Base-by-base conservation (phyloP, 53 echinoderm and acorn worm genomes). In the Paracentrotus lividus region DNA sequence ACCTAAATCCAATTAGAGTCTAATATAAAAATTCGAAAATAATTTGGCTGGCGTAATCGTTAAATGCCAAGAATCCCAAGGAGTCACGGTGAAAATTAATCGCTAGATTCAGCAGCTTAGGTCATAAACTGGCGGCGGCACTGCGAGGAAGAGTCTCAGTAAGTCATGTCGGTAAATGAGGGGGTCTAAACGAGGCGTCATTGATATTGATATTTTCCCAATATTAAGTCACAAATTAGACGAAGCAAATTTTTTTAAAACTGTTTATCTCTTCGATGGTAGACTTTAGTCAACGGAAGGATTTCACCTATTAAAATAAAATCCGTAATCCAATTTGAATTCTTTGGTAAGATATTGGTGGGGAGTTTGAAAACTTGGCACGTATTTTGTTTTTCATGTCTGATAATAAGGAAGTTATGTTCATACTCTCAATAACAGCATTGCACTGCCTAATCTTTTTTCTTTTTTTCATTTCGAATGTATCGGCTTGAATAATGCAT, bases 111-210 rank as follows among this genome's bases (percentile, higher is more conserved):
- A 3, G 9, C 26, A 31, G 32, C 32, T 86, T 32, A 52, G 21
- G 15, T 57, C 55, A 86, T 57, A 86, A 86, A 86, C 21, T 86
- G 86, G 53, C 86, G 86, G 53, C 86, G 86, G 86, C 86, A 56
- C 86, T 16, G 34, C 36, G 55, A 86, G 36, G 23, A 54, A 27
- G 34, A 34, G 9, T 56, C n/a, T 76, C 54, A 86, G 33, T 32
- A 32, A 6, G 20, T 27, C 2, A n/a, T 86, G 5, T 8, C 18
- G 33, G 6, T 49, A 36, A 84, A 49, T 2, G 51, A 6, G 29
- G 29, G 29, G 26, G 34, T 32, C 27, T 4, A 55, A 4, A 13
- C 43, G 3, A 10, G 85, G 85, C 85, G 85, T 52, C 85, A 32
- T 21, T 38, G 76, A 36, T 76, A 69, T 69, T 64, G 12, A 64